phyloP scores from a whole-genome alignment of 2,113 vertebrate species.

The Callospermophilus lateralis region DNA sequence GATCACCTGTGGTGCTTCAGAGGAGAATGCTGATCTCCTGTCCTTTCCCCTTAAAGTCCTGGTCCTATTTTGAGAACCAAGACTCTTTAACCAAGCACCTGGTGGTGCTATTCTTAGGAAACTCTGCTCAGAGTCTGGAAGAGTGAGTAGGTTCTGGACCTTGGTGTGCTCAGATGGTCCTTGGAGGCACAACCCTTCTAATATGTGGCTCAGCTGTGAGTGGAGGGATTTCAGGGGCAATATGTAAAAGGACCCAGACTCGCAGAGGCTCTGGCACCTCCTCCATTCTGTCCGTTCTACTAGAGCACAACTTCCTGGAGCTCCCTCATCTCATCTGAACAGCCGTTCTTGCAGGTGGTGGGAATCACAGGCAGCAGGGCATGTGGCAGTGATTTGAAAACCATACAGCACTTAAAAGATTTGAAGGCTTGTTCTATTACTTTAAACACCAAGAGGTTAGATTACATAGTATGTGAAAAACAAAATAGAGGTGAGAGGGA shows the following conservation, averaged over 20 bases:
- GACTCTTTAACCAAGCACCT: background rate
- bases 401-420: background rate
- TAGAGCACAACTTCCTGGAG: background rate
- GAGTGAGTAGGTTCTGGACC: background rate
- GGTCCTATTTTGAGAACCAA: background rate
- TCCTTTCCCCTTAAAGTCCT: background rate
- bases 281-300: background rate
- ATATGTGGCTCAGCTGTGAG: background rate
- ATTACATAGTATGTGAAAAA: background rate
- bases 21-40: background rate
- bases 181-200: background rate
- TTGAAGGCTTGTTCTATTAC: background rate
- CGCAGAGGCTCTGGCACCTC: background rate
- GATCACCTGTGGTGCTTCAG: background rate
- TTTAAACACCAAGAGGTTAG: background rate
- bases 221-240: accelerated
- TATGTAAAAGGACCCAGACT: background rate
- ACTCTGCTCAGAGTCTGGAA: background rate
- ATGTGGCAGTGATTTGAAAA: background rate
- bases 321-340: background rate
- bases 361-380: background rate
- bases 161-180: background rate
- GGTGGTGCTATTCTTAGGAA: background rate
- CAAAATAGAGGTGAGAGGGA: background rate
- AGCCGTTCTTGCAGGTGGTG: background rate